These are phyloP conservation scores for Notodromas monacha DNA, from an alignment of 2,888 invertebrate genomes.

Conservation along the genomic window DNA sequence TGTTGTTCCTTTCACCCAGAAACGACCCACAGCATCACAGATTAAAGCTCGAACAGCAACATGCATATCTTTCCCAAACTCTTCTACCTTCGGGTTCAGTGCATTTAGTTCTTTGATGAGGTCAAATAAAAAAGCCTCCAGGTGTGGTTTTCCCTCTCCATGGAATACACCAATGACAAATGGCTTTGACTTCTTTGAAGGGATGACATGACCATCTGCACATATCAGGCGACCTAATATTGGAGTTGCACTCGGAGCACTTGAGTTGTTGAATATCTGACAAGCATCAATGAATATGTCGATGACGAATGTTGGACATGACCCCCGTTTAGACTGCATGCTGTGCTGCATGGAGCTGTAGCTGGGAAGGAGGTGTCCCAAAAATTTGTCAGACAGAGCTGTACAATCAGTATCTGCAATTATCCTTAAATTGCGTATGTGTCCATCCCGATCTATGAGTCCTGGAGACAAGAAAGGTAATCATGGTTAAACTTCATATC, in stretches of 20 bases:
- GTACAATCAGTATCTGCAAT: background rate
- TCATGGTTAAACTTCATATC: too few species aligned
- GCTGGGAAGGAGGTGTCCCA: background rate
- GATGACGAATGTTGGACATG: conserved; percentile 1
- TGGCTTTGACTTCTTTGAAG: background rate
- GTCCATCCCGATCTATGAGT: conserved; percentile 1
- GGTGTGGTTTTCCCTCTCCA: conserved; percentile 1
- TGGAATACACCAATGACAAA: background rate
- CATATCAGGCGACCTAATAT: conserved; percentile 4
- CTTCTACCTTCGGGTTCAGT: background rate
- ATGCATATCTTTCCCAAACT: conserved; percentile 1
- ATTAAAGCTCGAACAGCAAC: background rate
- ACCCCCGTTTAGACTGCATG: background rate
- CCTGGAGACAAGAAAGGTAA: too few species aligned
- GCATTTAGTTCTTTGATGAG: conserved; percentile 1
- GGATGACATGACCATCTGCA: conserved; percentile 1
- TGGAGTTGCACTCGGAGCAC: background rate
- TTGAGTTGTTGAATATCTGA: conserved; percentile 2
- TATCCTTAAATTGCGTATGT: background rate
- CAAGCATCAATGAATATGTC: conserved; percentile 1
- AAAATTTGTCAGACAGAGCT: background rate
- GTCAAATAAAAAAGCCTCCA: background rate
- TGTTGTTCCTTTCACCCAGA: conserved; percentile 2
- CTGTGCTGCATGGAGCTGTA: background rate
- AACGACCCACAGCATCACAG: conserved; percentile 1